These are phyloP conservation scores for Gorsachius magnificus DNA, from an alignment of 2,797 vertebrate species.

Conservation along the genomic window DNA sequence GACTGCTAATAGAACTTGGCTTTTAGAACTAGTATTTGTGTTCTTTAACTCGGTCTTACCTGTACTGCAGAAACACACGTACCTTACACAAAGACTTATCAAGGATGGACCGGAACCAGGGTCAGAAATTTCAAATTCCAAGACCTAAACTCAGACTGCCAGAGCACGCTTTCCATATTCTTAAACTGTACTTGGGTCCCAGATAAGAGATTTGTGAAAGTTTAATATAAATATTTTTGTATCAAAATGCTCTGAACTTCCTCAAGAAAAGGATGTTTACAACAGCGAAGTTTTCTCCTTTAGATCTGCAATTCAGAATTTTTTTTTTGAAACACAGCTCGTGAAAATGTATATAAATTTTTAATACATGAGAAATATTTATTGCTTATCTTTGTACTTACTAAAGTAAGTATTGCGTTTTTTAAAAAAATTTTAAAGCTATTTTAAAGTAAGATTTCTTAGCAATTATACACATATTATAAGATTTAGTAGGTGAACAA, in stretches of 20 bases:
- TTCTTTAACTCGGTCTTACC: background rate
- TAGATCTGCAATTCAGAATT: background rate
- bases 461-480: background rate
- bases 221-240: background rate
- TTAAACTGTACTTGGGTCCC: background rate
- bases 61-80: background rate
- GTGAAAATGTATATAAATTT: background rate
- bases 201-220: background rate
- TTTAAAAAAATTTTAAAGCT: background rate
- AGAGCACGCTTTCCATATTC: background rate
- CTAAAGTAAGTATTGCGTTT: background rate
- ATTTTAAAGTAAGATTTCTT: background rate
- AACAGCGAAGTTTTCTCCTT: background rate
- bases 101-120: fast-evolving
- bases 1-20: background rate
- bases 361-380: background rate
- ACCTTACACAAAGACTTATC: background rate
- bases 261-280: background rate
- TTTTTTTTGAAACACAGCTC: background rate
- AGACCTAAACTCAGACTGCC: background rate
- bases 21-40: background rate
- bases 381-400: background rate
- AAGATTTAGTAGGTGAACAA: background rate
- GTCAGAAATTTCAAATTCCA: background rate
- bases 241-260: background rate